Conservation (phyloP, 1,140 invertebrate species). For the Dendrolimus punctatus region DNA sequence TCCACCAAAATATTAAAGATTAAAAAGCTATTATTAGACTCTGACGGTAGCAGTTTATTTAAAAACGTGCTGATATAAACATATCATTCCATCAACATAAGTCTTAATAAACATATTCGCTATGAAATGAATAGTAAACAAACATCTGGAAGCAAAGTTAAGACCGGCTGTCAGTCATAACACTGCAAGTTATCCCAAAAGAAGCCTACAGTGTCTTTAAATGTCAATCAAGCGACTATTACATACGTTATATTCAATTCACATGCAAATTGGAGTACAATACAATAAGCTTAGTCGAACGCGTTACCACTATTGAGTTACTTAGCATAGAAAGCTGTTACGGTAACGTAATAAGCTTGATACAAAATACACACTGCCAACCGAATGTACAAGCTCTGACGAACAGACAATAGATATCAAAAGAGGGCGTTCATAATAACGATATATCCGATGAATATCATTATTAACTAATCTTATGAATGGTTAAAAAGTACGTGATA, state of each 20-base stretch:
- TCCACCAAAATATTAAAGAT: too few relatives aligned
- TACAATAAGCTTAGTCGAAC: conserved; percentile 21
- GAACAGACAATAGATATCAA: conserved; percentile 42
- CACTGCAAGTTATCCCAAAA: conserved; percentile 7
- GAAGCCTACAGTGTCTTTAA: conserved; percentile 13
- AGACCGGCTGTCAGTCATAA: neutral
- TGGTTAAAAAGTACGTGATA: neutral
- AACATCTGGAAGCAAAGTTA: neutral
- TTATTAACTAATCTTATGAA: conserved; percentile 26
- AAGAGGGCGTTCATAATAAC: conserved; percentile 37
- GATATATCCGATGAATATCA: conserved; percentile 34
- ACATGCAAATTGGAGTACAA: conserved; percentile 23
- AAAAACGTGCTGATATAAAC: too few relatives aligned
- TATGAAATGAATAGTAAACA: neutral
- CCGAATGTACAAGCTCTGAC: conserved; percentile 15
- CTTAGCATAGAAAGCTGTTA: conserved; percentile 34
- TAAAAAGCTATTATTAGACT: too few relatives aligned
- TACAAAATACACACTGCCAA: conserved; percentile 31
- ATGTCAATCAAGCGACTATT: conserved; percentile 18
- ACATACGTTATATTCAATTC: conserved; percentile 14
- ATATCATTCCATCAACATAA: neutral
- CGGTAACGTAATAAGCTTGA: conserved; percentile 27
- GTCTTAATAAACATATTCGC: neutral
- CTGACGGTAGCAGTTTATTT: too few relatives aligned
- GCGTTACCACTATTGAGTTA: conserved; percentile 20